Evolutionary conservation across 2,113 vertebrate genomes (phyloP).

Genomic region (Melanerpes formicivorus): DNA sequence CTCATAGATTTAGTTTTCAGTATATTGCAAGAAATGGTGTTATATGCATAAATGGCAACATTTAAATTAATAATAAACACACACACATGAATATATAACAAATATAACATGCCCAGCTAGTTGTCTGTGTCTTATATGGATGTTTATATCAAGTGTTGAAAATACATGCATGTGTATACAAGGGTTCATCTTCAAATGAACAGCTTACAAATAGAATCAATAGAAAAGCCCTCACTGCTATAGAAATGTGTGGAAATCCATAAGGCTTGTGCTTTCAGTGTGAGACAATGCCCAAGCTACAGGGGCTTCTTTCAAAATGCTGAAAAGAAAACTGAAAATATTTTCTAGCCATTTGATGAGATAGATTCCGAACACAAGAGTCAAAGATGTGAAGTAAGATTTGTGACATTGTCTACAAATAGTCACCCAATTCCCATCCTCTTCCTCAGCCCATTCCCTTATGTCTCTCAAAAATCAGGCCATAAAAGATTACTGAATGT

Average conservation of each 20-base stretch:
- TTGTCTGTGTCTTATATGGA: neutral
- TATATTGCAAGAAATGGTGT: neutral
- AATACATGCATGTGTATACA: neutral
- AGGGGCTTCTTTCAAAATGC: neutral
- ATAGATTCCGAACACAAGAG: neutral
- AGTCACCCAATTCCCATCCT: rapidly evolving
- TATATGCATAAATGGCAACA: neutral
- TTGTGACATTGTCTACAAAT: neutral
- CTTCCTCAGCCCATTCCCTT: neutral
- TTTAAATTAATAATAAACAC: neutral
- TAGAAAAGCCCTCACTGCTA: neutral
- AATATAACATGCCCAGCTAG: neutral
- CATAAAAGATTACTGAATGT: neutral
- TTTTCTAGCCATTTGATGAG: neutral
- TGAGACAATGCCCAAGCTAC: neutral
- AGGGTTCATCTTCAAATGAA: neutral
- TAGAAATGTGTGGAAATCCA: neutral
- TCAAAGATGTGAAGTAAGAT: neutral
- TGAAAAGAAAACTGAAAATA: neutral
- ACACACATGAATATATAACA: neutral
- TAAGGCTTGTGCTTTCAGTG: neutral
- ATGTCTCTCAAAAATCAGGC: neutral
- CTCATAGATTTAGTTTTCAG: neutral
- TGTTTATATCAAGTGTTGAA: neutral
- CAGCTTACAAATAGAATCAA: neutral